These are phyloP conservation scores for Bombus terrestris DNA, from an alignment of 1,140 invertebrate species.

Conservation along the genomic window DNA sequence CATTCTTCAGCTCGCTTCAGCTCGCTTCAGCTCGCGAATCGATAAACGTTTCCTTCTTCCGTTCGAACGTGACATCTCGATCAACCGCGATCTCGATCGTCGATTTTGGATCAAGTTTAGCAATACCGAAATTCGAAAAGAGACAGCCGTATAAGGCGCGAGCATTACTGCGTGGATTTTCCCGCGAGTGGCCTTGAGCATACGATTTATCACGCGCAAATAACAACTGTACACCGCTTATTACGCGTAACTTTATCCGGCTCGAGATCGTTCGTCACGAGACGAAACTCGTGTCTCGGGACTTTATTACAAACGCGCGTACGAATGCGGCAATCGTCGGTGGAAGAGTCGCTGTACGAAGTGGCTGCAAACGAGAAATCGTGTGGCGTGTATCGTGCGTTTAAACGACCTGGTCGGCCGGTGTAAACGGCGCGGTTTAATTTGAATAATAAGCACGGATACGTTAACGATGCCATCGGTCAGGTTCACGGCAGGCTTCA, in stretches of 20 bases:
- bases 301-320: not conserved
- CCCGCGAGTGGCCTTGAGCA: not conserved
- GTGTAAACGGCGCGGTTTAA: constrained; percentile 25
- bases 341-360: not conserved
- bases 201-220: not conserved
- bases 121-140: fast-evolving
- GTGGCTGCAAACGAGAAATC: not conserved
- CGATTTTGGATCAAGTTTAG: not conserved
- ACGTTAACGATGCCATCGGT: constrained; percentile 17
- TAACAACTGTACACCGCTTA: not conserved
- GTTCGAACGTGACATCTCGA: not conserved
- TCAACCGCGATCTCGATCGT: not conserved
- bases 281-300: not conserved
- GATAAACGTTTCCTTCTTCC: fast-evolving
- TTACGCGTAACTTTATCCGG: not conserved
- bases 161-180: not conserved
- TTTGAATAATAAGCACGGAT: constrained; percentile 33
- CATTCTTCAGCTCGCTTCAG: too few relatives aligned
- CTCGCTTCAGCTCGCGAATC: fast-evolving
- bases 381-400: not conserved
- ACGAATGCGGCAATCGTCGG: not conserved
- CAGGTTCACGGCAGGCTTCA: not conserved
- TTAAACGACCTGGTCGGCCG: constrained; percentile 1
- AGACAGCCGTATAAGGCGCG: fast-evolving
- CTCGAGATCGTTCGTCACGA: constrained; percentile 9